Evolutionary conservation across 2,888 invertebrate species (phyloP), one percentile per base, ranked within the genome.

Genomic region (Lepidocyrtoides sp.): DNA sequence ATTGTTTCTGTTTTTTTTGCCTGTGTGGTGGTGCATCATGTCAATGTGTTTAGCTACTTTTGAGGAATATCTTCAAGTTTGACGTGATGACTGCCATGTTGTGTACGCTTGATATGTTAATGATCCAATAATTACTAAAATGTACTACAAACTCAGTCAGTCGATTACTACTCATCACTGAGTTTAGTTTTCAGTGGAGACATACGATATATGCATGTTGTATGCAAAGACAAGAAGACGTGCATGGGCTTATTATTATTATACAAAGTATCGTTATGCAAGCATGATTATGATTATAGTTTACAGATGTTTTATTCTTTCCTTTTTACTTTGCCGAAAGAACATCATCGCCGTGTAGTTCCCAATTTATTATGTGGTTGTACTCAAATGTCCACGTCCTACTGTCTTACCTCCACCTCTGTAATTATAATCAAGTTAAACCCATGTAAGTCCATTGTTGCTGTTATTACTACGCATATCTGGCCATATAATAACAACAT

Each of bases 361-460:
- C 20, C 41, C 41, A 44, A 72, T 72, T 72, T 72, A 72, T n/a
- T n/a, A n/a, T n/a, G n/a, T 72, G 72, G 14, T 7, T 44, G 44
- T 48, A 26, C 72, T 72, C 44, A 72, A 72, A 72, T 72, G 72
- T 23, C 72, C 72, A 48, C 48, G 41, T 72, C 44, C 72, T 72
- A 72, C 72, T 23, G 44, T 72, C 41, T 44, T 72, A 72, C 44
- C 48, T 44, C 48, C 72, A 72, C 41, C 44, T 72, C 72, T 72
- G 72, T 72, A 72, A 72, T 72, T 72, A 72, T 72, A 44, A 44
- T 72, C 41, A 72, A 72, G 72, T 72, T 72, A 72, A 32, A 72
- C 2, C 44, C 44, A 23, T 72, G 44, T 12, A 48, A 20, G 69
- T 41, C 14, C 20, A 41, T 7, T 69, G 12, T 2, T 41, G 20